Conservation (phyloP, 2,888 invertebrate genomes). For the Morpho achilles region DNA sequence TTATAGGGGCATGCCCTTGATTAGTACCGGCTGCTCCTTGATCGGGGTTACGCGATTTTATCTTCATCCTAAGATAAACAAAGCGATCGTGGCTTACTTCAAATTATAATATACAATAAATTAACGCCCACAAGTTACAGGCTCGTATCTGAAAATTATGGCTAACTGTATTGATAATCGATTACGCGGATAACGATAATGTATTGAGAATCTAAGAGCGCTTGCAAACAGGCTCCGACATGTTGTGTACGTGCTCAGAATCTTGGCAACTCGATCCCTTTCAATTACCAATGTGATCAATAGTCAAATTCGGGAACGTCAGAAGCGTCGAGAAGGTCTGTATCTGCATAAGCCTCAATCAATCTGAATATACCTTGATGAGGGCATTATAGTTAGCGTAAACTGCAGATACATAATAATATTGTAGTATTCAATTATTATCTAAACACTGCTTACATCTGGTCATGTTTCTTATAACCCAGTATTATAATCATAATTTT, state of each 20-base stretch:
- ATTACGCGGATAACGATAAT: conserved; percentile 57
- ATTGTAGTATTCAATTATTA: background rate
- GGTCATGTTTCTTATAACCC: too few relatives aligned
- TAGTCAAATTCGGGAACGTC: conserved; percentile 49
- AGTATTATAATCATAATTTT: too few relatives aligned
- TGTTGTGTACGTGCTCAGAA: conserved; percentile 60
- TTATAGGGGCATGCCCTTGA: too few relatives aligned
- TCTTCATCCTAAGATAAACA: background rate
- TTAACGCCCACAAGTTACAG: background rate
- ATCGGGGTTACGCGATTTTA: too few relatives aligned
- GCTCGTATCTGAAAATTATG: conserved; percentile 7
- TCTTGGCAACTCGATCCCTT: conserved; percentile 47
- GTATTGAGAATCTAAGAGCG: conserved; percentile 50
- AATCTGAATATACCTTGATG: conserved; percentile 5
- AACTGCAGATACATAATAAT: background rate
- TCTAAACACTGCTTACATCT: background rate
- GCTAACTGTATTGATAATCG: conserved; percentile 41
- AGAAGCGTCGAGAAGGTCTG: conserved; percentile 26
- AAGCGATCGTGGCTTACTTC: too few relatives aligned
- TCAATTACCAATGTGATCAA: conserved; percentile 56
- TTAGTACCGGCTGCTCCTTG: too few relatives aligned
- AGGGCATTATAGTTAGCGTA: background rate
- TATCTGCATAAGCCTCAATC: conserved; percentile 18
- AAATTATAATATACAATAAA: too few relatives aligned
- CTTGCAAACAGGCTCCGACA: conserved; percentile 38